Evolutionary conservation across 2,113 vertebrate genomes (phyloP), one percentile per base, ranked within the genome.

Genomic region (Guaruba guarouba): DNA sequence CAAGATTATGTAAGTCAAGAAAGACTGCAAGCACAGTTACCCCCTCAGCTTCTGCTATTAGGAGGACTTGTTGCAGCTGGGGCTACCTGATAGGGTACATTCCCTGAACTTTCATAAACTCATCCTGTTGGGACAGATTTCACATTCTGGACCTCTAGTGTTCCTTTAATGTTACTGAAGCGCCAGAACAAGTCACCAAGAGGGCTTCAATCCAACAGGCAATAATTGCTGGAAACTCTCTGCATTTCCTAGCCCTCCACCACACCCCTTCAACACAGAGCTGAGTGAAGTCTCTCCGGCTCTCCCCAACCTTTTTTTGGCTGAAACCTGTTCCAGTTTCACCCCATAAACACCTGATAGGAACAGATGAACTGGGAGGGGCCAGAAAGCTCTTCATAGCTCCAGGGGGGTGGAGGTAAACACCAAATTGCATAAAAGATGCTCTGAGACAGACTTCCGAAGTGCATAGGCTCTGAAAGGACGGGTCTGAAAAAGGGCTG

Each of bases 341-440:
- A 96, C 96, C 85, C 88, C 63, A 55, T 96, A 97, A 97, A 97
- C 96, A 98, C 98, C 97, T 98, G 97, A 97, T 93, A 88, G 8
- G 90, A 96, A 94, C 88, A 97, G 97, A 98, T 84, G 92, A 93
- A 75, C 68, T 90, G 97, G 98, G 98, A 98, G 98, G 95, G 96
- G 93, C 96, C 74, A 86, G 79, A 75, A 73, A 79, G 31, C 61
- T 79, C 43, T 49, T 88, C 91, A 86, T 6, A 27, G 93, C 81
- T 94, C 52, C 43, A 89, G 94, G 13, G 93, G 98, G 98, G 95
- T 95, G 98, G 98, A 98, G 98, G 98, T 96, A 96, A 97, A 97
- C 94, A 98, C 92, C 95, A 97, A 98, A 92, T 62, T 93, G 97
- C 99, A 99, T 99, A 99, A 99, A 99, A 99, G 98, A 98, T 98